Evolutionary conservation across 2,888 invertebrate species (phyloP).

Genomic region (Sminthurides aquaticus): DNA sequence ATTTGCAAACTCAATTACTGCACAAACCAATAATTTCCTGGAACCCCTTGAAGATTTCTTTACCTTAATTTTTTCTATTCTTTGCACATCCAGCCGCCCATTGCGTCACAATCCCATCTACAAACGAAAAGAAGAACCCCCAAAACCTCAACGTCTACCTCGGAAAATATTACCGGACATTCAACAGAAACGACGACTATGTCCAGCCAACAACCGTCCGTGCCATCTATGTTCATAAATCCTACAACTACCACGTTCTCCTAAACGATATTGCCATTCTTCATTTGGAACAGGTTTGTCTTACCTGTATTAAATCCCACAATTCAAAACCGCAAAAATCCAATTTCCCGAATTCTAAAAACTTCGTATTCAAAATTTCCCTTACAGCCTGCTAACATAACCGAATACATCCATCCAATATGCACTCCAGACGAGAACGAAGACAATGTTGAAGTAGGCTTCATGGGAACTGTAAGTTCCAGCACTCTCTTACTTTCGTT

Average conservation of each 20-base stretch:
- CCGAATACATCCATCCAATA: conserved; percentile 20
- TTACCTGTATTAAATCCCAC: background rate
- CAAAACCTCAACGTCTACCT: conserved; percentile 20
- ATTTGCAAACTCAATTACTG: background rate
- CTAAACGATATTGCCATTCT: conserved; percentile 25
- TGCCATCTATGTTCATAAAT: conserved; percentile 18
- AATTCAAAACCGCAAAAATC: no score
- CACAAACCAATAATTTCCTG: background rate
- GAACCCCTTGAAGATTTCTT: background rate
- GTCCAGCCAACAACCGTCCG: conserved; percentile 17
- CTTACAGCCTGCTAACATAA: conserved; percentile 17
- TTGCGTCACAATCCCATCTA: conserved; percentile 23
- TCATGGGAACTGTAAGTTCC: conserved; percentile 14
- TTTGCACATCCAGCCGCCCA: conserved; percentile 32
- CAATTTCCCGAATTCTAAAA: no score
- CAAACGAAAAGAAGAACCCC: conserved; percentile 23
- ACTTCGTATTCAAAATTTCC: background rate
- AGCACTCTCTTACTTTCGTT: no score
- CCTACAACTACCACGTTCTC: conserved; percentile 15
- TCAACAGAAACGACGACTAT: conserved; percentile 22
- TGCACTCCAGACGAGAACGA: conserved; percentile 19
- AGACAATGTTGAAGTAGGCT: conserved; percentile 16
- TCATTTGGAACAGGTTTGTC: conserved; percentile 13
- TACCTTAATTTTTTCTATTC: no score
- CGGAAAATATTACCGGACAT: conserved; percentile 25